Evolutionary conservation across 2,113 vertebrate genomes (phyloP).

Genomic region (Cynoglossus semilaevis): DNA sequence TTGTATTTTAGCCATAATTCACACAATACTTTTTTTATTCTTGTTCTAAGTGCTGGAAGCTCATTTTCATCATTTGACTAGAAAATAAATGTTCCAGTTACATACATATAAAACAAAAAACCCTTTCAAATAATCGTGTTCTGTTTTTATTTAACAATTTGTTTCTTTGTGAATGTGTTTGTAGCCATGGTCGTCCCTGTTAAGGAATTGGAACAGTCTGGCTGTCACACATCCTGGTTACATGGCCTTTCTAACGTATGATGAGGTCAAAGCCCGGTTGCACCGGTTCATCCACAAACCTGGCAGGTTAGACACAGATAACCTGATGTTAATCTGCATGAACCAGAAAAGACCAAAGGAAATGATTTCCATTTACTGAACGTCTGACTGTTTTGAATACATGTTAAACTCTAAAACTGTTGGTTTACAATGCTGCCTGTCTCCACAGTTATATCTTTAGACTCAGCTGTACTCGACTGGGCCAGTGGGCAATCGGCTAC

Average conservation of each 20-base stretch:
- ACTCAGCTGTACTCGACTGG: constrained; percentile 94
- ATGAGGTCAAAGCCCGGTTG: constrained; percentile 95
- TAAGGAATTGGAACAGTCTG: constrained; percentile 98
- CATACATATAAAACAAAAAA: no score
- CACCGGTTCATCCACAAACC: constrained; percentile 98
- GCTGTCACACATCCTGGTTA: constrained; percentile 97
- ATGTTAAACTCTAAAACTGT: neutral
- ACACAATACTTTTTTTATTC: neutral
- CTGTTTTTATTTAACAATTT: no score
- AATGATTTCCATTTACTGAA: neutral
- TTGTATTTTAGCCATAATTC: no score
- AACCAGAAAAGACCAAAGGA: neutral
- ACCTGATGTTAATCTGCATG: neutral
- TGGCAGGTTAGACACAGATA: constrained; percentile 82
- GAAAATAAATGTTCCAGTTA: no score
- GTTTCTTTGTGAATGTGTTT: constrained; percentile 22
- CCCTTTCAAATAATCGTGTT: neutral
- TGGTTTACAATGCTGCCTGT: neutral
- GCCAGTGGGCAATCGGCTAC: constrained; percentile 98
- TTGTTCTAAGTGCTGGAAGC: neutral
- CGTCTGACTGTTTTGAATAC: neutral
- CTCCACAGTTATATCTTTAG: constrained; percentile 92
- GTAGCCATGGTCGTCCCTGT: constrained; percentile 95
- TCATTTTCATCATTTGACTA: no score
- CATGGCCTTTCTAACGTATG: constrained; percentile 98